A percentile compares a stretch with the other conserved stretches of the same genome.
Conservation (phyloP, 2,113 vertebrate species). For the Trogon surrucura region DNA sequence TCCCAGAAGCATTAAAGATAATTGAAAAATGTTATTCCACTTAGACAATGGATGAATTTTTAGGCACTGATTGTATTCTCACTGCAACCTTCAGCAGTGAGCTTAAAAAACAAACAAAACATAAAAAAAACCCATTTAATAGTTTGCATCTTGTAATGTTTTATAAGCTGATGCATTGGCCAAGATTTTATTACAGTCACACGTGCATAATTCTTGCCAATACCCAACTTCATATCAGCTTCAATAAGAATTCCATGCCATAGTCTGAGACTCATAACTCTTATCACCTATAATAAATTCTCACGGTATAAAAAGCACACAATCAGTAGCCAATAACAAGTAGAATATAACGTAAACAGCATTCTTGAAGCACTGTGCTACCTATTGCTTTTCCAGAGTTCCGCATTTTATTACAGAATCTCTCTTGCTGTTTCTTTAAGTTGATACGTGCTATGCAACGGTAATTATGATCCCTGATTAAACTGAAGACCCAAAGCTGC, state of each 20-base stretch:
- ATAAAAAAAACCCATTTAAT: not conserved
- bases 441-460: constrained; percentile 77
- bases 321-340: not conserved
- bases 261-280: not conserved
- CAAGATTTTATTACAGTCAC: not conserved
- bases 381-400: constrained; percentile 41
- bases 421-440: constrained; percentile 79
- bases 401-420: constrained; percentile 44
- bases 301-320: not conserved
- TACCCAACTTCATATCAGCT: not conserved
- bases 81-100: not conserved
- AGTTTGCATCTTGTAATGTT: not conserved
- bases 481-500: constrained; percentile 88
- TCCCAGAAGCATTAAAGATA: not conserved
- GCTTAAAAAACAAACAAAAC: not conserved
- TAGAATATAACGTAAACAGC: not conserved
- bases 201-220: not conserved
- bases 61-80: not conserved
- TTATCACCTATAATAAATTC: not conserved
- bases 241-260: not conserved
- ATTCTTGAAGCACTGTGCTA: not conserved
- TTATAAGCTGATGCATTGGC: not conserved
- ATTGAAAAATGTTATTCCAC: not conserved
- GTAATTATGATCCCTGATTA: constrained; percentile 75
- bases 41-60: not conserved